Percentiles rank a stretch among this genome's conserved stretches.
Evolutionary conservation across 2,797 vertebrate genomes (phyloP).

Genomic region (Sebastes hopkinsi): DNA sequence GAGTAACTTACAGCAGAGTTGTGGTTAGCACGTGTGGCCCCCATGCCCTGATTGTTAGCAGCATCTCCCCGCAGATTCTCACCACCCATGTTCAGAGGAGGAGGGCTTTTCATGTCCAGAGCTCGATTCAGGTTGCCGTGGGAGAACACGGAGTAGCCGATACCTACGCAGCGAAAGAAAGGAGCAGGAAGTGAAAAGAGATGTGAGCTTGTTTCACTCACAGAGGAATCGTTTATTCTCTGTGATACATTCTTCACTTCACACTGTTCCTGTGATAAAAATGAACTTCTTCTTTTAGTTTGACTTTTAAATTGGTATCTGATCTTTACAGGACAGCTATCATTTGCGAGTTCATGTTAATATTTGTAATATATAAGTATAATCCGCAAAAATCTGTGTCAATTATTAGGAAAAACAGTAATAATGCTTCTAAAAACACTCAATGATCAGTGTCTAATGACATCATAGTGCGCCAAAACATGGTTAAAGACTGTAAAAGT

Average conservation of each 20-base stretch:
- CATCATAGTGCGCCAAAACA: slow-evolving; percentile 7
- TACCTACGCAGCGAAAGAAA: slow-evolving; percentile 75
- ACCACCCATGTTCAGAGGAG: slow-evolving; percentile 80
- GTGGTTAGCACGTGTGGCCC: slow-evolving; percentile 69
- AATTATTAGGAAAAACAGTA: background rate
- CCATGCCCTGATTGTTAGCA: slow-evolving; percentile 69
- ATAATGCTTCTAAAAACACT: background rate
- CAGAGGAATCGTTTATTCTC: slow-evolving; percentile 30
- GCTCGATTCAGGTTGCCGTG: slow-evolving; percentile 82
- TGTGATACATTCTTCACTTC: slow-evolving; percentile 44
- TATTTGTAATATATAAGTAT: background rate
- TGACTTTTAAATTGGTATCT: slow-evolving; percentile 29
- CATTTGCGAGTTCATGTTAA: background rate
- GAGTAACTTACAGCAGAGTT: slow-evolving; percentile 78
- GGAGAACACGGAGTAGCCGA: slow-evolving; percentile 88
- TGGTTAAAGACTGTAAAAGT: slow-evolving; percentile 6
- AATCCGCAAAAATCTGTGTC: background rate
- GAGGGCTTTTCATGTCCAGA: slow-evolving; percentile 87
- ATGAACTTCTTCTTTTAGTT: slow-evolving; percentile 62
- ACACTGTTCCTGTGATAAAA: slow-evolving; percentile 45
- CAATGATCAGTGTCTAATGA: background rate
- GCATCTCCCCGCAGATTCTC: slow-evolving; percentile 82
- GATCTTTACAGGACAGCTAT: background rate
- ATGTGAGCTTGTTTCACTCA: slow-evolving; percentile 61
- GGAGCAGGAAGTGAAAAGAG: slow-evolving; percentile 77